Conservation (phyloP, 2,113 vertebrate genomes). For the Mellivora capensis region DNA sequence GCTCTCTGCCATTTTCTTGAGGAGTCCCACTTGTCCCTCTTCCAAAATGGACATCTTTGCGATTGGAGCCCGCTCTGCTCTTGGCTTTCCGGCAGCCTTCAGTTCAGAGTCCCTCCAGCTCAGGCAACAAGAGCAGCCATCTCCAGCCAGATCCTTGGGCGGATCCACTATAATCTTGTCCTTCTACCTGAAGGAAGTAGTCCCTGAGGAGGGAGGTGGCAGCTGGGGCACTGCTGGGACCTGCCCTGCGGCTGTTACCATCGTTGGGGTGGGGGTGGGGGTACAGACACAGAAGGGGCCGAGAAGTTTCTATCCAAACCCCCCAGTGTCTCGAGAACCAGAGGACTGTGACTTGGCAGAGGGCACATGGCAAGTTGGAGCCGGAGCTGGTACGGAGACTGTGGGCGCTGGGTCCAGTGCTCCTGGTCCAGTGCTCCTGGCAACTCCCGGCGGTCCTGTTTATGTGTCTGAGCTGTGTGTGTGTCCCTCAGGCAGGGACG, state of each 20-base stretch:
- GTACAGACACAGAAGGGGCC: not conserved
- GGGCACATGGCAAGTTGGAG: not conserved
- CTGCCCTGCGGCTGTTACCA: no score
- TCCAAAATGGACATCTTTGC: not conserved
- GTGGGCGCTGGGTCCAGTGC: no score
- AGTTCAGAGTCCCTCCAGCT: not conserved
- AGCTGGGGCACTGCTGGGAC: not conserved
- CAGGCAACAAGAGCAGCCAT: not conserved
- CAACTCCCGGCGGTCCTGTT: fast-evolving
- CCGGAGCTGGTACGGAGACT: not conserved
- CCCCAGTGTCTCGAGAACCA: not conserved
- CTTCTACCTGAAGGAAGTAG: not conserved
- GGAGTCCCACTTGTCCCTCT: not conserved
- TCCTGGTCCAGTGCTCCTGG: not conserved
- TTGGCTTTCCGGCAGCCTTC: no score
- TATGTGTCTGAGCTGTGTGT: not conserved
- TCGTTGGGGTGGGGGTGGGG: fast-evolving
- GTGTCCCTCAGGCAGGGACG: not conserved
- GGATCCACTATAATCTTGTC: not conserved
- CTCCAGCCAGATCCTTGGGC: not conserved
- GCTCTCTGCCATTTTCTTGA: not conserved
- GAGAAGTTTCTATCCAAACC: not conserved
- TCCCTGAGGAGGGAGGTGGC: not conserved
- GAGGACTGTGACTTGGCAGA: not conserved
- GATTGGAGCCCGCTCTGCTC: not conserved